Conservation (phyloP, 2,113 vertebrate species). For the Stegastes partitus region DNA sequence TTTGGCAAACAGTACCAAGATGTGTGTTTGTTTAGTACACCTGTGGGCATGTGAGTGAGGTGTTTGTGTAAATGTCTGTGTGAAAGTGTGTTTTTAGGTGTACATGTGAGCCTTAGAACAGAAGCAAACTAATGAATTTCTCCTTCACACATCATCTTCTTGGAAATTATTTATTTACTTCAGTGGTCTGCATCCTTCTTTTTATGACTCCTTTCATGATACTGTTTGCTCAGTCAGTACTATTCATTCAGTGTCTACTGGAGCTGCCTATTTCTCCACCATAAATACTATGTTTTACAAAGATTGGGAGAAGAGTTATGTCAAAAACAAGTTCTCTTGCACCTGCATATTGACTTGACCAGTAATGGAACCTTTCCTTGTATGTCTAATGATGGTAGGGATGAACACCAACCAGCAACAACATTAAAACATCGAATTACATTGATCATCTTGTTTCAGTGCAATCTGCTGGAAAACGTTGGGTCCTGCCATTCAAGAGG, state of each 20-base stretch:
- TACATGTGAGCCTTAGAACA: no score
- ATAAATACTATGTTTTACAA: not conserved
- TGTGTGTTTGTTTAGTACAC: not conserved
- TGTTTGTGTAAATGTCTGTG: not conserved
- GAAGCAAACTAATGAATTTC: no score
- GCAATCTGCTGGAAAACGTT: no score
- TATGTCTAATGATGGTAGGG: not conserved
- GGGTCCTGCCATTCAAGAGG: no score
- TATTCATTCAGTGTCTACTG: not conserved
- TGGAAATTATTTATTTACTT: not conserved
- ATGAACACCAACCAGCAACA: not conserved
- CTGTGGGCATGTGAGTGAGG: no score
- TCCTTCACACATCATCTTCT: no score
- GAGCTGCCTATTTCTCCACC: not conserved
- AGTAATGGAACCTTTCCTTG: not conserved
- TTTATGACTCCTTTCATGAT: no score
- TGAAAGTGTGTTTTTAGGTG: not conserved
- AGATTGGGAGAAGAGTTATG: not conserved
- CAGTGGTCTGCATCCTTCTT: not conserved
- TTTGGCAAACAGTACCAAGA: slow-evolving; percentile 11
- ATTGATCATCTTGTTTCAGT: no score
- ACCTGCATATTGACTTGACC: not conserved
- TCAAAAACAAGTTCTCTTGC: not conserved
- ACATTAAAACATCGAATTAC: no score
- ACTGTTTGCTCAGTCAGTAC: not conserved